These are phyloP conservation scores for Megamerina dolium DNA, from an alignment of 2,888 invertebrate species.

Conservation along the genomic window DNA sequence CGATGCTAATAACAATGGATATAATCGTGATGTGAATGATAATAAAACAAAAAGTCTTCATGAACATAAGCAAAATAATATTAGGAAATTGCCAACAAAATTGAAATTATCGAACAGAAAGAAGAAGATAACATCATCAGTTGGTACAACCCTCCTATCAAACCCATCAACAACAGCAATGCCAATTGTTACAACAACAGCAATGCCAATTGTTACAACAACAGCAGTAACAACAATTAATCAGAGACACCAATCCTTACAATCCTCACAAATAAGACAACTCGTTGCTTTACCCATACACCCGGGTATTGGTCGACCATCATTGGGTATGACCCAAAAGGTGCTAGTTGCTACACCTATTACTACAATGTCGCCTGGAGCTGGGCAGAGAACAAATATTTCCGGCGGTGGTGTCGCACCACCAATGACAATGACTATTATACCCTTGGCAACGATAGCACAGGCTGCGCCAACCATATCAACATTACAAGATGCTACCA, in stretches of 20 bases:
- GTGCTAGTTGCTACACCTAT: conserved; percentile 41
- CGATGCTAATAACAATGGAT: conserved; percentile 23
- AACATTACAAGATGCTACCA: conserved; percentile 16
- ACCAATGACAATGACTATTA: conserved; percentile 41
- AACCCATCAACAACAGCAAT: conserved; percentile 1
- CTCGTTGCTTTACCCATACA: conserved; percentile 23
- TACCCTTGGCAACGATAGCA: conserved; percentile 31
- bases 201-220: too few species aligned
- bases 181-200: too few species aligned
- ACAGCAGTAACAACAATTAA: too few species aligned
- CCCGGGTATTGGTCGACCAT: conserved; percentile 10
- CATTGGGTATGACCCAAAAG: conserved; percentile 31
- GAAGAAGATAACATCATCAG: neutral
- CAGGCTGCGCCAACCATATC: conserved; percentile 8
- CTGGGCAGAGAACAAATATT: too few species aligned
- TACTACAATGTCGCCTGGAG: conserved; percentile 25
- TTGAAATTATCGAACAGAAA: neutral
- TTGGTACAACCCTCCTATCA: neutral
- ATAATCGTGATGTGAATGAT: too few species aligned
- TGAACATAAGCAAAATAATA: conserved; percentile 1
- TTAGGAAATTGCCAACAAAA: neutral
- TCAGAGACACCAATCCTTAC: too few species aligned
- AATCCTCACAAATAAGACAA: conserved; percentile 14
- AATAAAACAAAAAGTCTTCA: too few species aligned
- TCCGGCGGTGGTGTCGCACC: conserved; percentile 25